These are phyloP conservation scores for Lasioglossum calceatum DNA, from an alignment of 2,888 invertebrate genomes.

Conservation along the genomic window DNA sequence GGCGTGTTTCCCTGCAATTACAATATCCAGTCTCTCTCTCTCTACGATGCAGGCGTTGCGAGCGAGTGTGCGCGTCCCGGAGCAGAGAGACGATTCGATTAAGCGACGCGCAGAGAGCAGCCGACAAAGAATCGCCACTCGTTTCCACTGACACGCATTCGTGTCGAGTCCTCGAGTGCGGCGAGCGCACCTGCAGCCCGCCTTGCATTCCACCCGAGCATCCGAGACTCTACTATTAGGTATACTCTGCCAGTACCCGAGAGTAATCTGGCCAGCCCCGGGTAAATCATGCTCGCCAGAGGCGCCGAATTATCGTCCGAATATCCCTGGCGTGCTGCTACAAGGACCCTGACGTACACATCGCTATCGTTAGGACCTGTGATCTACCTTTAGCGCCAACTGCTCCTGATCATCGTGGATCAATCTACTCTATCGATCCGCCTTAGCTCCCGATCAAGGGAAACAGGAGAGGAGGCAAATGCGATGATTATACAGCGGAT, in stretches of 20 bases:
- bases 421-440: background rate
- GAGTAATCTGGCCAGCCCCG: constrained; percentile 2
- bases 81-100: background rate
- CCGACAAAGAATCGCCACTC: constrained; percentile 33
- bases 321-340: background rate
- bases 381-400: background rate
- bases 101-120: background rate
- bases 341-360: background rate
- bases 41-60: background rate
- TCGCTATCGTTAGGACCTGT: background rate
- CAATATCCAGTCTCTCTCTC: constrained; percentile 63
- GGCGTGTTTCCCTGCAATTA: constrained; percentile 53
- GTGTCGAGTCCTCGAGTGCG: constrained; percentile 12
- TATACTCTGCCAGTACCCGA: background rate
- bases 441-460: background rate
- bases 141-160: constrained; percentile 33
- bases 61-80: background rate
- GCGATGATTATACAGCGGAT: background rate
- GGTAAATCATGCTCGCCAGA: background rate
- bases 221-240: constrained; percentile 20
- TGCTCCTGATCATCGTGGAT: background rate
- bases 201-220: constrained; percentile 31
- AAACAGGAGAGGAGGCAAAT: background rate
- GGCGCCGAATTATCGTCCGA: constrained; percentile 6
- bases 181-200: constrained; percentile 29